Percentiles rank a stretch among this genome's conserved stretches.
phyloP scores from a whole-genome alignment of 2,888 invertebrate genomes.

The Clistopyga incitator region DNA sequence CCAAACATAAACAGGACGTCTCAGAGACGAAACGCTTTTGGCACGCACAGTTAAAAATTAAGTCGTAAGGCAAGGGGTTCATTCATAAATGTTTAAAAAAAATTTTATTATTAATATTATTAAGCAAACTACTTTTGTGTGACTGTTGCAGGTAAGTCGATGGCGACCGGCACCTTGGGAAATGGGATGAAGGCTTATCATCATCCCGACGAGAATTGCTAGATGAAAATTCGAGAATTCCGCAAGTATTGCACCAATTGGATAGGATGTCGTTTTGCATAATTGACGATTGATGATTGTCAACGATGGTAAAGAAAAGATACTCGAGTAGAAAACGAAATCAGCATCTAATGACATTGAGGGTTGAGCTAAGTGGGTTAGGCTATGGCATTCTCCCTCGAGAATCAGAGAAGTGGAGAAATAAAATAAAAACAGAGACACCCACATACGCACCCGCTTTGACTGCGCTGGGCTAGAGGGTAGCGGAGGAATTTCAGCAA shows the following conservation, averaged over 20 bases:
- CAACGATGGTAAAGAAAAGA: constrained; percentile 19
- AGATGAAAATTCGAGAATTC: constrained; percentile 31
- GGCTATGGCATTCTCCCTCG: constrained; percentile 24
- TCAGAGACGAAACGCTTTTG: no score
- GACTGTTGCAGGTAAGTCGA: constrained; percentile 66
- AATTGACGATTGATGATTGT: constrained; percentile 26
- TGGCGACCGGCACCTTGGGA: not conserved
- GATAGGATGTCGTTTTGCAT: not conserved
- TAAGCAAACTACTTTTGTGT: constrained; percentile 14
- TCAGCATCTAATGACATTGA: constrained; percentile 36
- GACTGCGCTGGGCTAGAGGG: constrained; percentile 65
- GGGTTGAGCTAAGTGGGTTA: constrained; percentile 48
- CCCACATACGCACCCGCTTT: constrained; percentile 63
- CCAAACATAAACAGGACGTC: no score
- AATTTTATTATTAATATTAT: not conserved
- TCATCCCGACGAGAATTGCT: not conserved
- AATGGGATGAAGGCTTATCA: not conserved
- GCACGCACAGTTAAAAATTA: no score
- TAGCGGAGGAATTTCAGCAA: constrained; percentile 80
- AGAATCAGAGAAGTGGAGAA: constrained; percentile 60
- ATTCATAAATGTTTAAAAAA: not conserved
- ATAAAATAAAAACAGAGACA: constrained; percentile 52
- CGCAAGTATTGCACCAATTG: not conserved
- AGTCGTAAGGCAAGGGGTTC: no score
- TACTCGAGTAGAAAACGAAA: constrained; percentile 34